A percentile compares a stretch with the other conserved stretches of the same genome.
Conservation (phyloP, 2,113 vertebrate genomes). For the Mugil cephalus region DNA sequence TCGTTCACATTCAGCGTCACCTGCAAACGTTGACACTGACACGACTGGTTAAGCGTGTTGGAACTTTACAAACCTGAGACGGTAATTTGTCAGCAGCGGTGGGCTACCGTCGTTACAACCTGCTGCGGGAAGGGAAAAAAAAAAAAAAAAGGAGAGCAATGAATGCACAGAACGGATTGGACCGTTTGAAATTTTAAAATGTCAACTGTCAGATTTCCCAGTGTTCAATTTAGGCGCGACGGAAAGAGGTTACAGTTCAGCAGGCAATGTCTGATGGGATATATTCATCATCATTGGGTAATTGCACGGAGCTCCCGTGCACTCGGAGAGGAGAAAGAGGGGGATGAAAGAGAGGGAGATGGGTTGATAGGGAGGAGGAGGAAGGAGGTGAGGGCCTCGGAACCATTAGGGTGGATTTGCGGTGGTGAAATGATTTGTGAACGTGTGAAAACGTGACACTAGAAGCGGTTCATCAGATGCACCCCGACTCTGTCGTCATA, state of each 20-base stretch:
- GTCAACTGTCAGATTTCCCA: slow-evolving; percentile 80
- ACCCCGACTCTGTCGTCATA: slow-evolving; percentile 68
- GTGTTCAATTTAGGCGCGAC: slow-evolving; percentile 76
- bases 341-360: slow-evolving; percentile 36
- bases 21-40: slow-evolving; percentile 35
- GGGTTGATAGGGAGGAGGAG: slow-evolving; percentile 33
- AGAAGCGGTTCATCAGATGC: slow-evolving; percentile 59
- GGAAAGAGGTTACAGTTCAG: slow-evolving; percentile 73
- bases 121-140: background rate
- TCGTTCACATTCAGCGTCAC: slow-evolving; percentile 20
- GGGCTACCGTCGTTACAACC: background rate
- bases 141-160: slow-evolving; percentile 3
- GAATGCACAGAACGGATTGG: slow-evolving; percentile 43
- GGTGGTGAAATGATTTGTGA: slow-evolving; percentile 68
- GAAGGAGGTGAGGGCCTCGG: slow-evolving; percentile 26
- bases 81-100: slow-evolving; percentile 45
- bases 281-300: slow-evolving; percentile 83
- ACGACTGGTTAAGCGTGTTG: slow-evolving; percentile 25
- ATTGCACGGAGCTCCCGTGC: slow-evolving; percentile 69
- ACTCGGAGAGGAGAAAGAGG: slow-evolving; percentile 51
- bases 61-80: slow-evolving; percentile 40
- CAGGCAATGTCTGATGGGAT: slow-evolving; percentile 76
- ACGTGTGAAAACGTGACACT: slow-evolving; percentile 73
- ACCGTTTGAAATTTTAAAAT: slow-evolving; percentile 75
- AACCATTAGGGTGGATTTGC: slow-evolving; percentile 68